Conservation (phyloP, 2,797 vertebrate genomes). For the Bradypus variegatus region DNA sequence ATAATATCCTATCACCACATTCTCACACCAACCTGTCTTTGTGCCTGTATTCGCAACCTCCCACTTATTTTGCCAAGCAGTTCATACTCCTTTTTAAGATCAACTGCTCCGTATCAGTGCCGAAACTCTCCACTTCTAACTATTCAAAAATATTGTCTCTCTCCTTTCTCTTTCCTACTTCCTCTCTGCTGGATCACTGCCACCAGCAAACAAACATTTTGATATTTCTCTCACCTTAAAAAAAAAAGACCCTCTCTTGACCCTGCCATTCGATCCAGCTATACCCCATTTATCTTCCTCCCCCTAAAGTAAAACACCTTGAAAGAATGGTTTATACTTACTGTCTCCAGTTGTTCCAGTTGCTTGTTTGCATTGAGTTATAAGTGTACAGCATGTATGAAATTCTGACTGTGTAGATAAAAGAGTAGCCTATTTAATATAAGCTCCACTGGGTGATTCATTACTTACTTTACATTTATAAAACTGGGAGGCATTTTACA, state of each 20-base stretch:
- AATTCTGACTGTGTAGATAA: background rate
- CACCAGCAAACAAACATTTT: background rate
- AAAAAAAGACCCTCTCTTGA: background rate
- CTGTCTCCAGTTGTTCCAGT: background rate
- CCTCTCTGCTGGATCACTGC: background rate
- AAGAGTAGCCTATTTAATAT: background rate
- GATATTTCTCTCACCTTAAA: background rate
- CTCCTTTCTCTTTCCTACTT: background rate
- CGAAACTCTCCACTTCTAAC: background rate
- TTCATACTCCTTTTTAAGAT: background rate
- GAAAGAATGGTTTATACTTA: background rate
- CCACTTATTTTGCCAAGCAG: background rate
- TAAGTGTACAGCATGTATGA: background rate
- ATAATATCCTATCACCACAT: background rate
- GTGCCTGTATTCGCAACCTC: background rate
- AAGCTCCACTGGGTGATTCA: background rate
- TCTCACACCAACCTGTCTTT: background rate
- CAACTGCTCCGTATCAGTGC: background rate
- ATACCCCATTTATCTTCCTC: background rate
- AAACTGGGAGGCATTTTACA: constrained; percentile 7
- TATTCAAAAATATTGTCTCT: background rate
- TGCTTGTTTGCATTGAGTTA: constrained; percentile 19
- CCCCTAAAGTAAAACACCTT: background rate
- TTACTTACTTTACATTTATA: background rate
- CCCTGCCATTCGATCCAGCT: background rate